Percentiles rank a stretch among this genome's conserved stretches.
phyloP scores from a whole-genome alignment of 2,888 invertebrate genomes.

The Epirrhoe alternata region DNA sequence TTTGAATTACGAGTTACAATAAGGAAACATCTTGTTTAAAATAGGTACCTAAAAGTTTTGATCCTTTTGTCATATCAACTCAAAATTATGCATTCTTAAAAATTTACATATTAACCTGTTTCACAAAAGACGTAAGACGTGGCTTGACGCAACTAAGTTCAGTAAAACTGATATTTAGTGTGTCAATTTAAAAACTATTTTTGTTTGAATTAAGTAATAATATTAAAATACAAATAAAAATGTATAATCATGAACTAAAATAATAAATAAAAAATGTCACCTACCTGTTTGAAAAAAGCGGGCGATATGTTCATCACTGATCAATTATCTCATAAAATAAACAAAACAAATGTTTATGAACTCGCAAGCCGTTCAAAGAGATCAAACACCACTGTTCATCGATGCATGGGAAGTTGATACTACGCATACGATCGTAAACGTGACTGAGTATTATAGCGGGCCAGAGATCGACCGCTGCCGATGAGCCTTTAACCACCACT shows the following conservation, averaged over 20 bases:
- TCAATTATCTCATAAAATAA: conserved; percentile 18
- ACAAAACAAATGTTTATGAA: conserved; percentile 4
- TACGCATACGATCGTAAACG: neutral
- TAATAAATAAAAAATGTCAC: neutral
- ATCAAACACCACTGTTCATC: conserved; percentile 23
- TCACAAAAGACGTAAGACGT: neutral
- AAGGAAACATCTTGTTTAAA: neutral
- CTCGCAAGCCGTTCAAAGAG: conserved; percentile 7
- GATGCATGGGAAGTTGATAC: neutral
- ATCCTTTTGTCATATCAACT: neutral
- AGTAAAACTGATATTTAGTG: neutral
- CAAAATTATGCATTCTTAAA: neutral
- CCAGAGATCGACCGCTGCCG: conserved; percentile 20
- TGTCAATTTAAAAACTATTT: neutral
- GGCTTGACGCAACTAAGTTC: neutral
- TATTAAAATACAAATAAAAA: neutral
- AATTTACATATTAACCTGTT: neutral
- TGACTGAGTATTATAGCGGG: conserved; percentile 1
- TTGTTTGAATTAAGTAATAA: too few relatives aligned
- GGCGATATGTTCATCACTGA: conserved; percentile 51
- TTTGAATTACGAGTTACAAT: too few relatives aligned
- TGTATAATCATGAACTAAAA: neutral
- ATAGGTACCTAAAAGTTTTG: neutral
- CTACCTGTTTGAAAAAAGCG: conserved; percentile 73
- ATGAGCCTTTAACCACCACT: conserved; percentile 25